Percentiles rank a stretch among this genome's conserved stretches.
These are phyloP conservation scores for Epinephelus fuscoguttatus DNA, from an alignment of 2,113 vertebrate genomes.

Conservation along the genomic window DNA sequence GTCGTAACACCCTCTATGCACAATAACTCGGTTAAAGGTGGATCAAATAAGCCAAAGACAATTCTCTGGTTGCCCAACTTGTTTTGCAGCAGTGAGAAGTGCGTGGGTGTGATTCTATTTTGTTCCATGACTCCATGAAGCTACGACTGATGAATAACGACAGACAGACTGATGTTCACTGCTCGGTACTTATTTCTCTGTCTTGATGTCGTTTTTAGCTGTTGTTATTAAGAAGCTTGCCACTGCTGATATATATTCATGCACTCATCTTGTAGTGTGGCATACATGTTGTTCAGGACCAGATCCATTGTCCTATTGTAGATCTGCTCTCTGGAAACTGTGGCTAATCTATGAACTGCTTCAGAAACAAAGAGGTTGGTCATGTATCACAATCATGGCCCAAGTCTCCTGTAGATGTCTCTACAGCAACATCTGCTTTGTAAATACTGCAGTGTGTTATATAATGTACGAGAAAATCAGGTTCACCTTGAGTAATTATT, in stretches of 20 bases:
- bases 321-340: background rate
- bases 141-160: conserved; percentile 22
- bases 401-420: background rate
- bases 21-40: conserved; percentile 14
- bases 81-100: conserved; percentile 42
- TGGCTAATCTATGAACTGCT: background rate
- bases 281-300: background rate
- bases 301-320: background rate
- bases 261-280: too few relatives aligned
- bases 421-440: background rate
- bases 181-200: background rate
- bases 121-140: conserved; percentile 14
- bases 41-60: conserved; percentile 21
- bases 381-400: background rate
- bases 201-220: background rate
- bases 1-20: background rate
- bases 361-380: background rate
- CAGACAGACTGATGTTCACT: background rate
- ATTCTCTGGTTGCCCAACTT: conserved; percentile 36
- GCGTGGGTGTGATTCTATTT: conserved; percentile 36
- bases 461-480: background rate
- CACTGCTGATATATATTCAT: background rate
- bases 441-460: conserved; percentile 1
- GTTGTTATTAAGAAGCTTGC: background rate
- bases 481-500: conserved; percentile 1